Evolutionary conservation across 2,113 vertebrate species (phyloP).

Genomic region (Osmerus mordax): DNA sequence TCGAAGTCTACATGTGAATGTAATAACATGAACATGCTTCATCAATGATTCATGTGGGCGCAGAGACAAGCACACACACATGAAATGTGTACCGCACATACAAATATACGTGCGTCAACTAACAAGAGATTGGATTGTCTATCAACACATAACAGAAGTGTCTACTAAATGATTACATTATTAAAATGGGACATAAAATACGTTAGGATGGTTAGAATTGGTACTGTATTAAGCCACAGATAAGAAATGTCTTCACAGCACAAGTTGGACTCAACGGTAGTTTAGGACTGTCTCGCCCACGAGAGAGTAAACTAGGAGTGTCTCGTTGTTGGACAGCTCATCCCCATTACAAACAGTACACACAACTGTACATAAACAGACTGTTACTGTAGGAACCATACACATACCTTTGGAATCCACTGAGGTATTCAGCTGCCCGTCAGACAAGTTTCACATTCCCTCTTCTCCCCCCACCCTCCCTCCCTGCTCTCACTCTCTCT

Average conservation of each 20-base stretch:
- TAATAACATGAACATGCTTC: neutral
- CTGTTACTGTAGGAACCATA: constrained; percentile 12
- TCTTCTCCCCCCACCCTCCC: neutral
- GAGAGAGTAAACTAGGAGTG: too few species aligned
- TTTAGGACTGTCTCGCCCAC: neutral
- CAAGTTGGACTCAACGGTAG: neutral
- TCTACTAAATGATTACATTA: too few species aligned
- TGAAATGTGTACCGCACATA: constrained; percentile 11
- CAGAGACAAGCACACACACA: too few species aligned
- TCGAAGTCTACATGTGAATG: constrained; percentile 7
- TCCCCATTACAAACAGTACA: neutral
- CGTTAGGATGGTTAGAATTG: too few species aligned
- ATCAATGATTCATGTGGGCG: too few species aligned
- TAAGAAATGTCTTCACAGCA: neutral
- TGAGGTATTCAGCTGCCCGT: constrained; percentile 6
- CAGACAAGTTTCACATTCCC: neutral
- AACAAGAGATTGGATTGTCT: too few species aligned
- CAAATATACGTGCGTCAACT: too few species aligned
- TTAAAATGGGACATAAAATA: too few species aligned
- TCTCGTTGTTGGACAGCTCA: neutral
- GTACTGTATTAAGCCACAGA: too few species aligned
- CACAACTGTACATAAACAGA: neutral
- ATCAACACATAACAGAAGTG: too few species aligned
- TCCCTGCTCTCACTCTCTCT: neutral
- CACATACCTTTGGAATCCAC: neutral